These are phyloP conservation scores for Leptopilina clavipes DNA, from an alignment of 1,140 invertebrate species.

Conservation along the genomic window DNA sequence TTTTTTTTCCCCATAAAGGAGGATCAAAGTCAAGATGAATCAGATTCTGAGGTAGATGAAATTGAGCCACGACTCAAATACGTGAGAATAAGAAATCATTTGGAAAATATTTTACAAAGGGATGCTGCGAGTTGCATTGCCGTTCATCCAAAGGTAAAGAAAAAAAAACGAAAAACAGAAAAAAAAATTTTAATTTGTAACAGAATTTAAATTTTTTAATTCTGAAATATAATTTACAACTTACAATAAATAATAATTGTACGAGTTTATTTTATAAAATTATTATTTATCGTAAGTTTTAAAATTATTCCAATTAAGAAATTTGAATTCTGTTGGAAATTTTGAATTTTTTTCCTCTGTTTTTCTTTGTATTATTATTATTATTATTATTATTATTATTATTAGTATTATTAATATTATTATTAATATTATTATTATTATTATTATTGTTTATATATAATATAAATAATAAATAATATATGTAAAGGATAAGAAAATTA, in stretches of 20 bases:
- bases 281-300: too few relatives aligned
- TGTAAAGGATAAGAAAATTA: too few relatives aligned
- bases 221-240: slow-evolving; percentile 1
- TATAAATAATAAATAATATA: too few relatives aligned
- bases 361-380: too few relatives aligned
- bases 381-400: too few relatives aligned
- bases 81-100: slow-evolving; percentile 90
- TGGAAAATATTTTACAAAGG: slow-evolving; percentile 88
- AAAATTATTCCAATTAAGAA: too few relatives aligned
- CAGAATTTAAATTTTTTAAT: neutral
- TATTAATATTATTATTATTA: too few relatives aligned
- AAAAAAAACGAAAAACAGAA: slow-evolving; percentile 37
- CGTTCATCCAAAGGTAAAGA: slow-evolving; percentile 89
- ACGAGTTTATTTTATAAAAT: too few relatives aligned
- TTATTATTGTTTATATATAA: too few relatives aligned
- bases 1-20: slow-evolving; percentile 43
- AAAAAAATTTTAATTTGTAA: neutral
- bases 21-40: slow-evolving; percentile 64
- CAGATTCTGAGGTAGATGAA: slow-evolving; percentile 78
- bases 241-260: neutral
- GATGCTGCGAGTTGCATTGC: slow-evolving; percentile 94
- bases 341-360: too few relatives aligned
- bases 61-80: slow-evolving; percentile 96
- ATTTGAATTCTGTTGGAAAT: too few relatives aligned
- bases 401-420: too few relatives aligned